phyloP scores from a whole-genome alignment of 2,113 vertebrate genomes.

The Clarias gariepinus region DNA sequence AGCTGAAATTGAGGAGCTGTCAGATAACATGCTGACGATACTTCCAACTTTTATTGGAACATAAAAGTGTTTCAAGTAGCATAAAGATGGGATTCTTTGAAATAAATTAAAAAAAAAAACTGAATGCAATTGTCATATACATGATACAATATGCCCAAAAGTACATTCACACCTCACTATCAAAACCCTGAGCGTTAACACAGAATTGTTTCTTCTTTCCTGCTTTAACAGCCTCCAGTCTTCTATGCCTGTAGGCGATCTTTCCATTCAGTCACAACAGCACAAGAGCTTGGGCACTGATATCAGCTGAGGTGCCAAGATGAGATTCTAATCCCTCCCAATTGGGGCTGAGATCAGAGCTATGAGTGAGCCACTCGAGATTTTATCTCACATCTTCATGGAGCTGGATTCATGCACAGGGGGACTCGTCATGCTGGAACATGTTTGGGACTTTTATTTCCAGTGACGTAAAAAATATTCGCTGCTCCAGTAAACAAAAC shows the following conservation, averaged over 20 bases:
- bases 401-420: background rate
- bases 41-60: background rate
- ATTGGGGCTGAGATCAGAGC: background rate
- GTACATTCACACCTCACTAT: background rate
- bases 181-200: background rate
- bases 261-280: background rate
- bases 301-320: background rate
- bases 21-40: background rate
- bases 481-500: background rate
- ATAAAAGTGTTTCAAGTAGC: background rate
- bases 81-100: background rate
- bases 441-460: background rate
- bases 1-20: background rate
- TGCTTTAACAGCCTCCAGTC: background rate
- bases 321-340: background rate
- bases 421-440: background rate
- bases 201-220: background rate
- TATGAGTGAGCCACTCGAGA: background rate
- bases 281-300: background rate
- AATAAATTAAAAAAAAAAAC: background rate
- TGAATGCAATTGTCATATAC: background rate
- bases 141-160: background rate
- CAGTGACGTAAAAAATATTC: background rate
- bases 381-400: background rate
- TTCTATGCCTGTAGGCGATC: background rate